A percentile compares a stretch with the other conserved stretches of the same genome.
These are phyloP conservation scores for Trichonephila clavata DNA, from an alignment of 1,140 invertebrate species.

Conservation along the genomic window DNA sequence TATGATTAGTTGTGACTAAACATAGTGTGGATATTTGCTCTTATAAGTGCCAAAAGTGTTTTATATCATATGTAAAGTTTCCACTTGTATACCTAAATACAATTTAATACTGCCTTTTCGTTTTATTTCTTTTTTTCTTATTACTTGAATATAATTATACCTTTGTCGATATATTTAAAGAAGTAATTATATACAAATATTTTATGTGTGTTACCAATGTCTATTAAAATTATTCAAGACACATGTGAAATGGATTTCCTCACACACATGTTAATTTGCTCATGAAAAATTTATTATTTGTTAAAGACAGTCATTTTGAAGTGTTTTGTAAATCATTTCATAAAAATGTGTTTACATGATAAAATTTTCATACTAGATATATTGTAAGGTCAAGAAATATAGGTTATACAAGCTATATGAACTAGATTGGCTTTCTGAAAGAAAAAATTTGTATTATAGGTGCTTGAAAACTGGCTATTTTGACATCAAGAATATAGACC, in stretches of 20 bases:
- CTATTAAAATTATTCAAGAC: neutral
- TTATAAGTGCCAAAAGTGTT: constrained; percentile 52
- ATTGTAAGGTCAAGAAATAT: neutral
- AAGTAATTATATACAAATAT: neutral
- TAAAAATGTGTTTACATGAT: neutral
- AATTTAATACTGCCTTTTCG: constrained; percentile 25
- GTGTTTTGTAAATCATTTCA: neutral
- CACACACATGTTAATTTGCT: neutral
- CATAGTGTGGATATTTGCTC: constrained; percentile 39
- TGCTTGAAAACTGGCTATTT: constrained; percentile 9
- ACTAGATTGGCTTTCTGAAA: neutral
- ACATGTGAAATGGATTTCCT: neutral
- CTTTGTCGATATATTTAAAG: neutral
- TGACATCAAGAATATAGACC: neutral
- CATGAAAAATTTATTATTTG: neutral
- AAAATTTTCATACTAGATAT: neutral
- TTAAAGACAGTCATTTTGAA: neutral
- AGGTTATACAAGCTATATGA: neutral
- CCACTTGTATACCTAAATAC: constrained; percentile 14
- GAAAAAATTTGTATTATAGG: constrained; percentile 20
- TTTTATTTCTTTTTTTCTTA: neutral
- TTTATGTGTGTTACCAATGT: neutral
- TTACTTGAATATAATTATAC: neutral
- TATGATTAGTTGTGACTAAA: constrained; percentile 12
- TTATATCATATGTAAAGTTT: constrained; percentile 40